A percentile compares a stretch with the other conserved stretches of the same genome.
Evolutionary conservation across 2,113 vertebrate genomes (phyloP).

Genomic region (Crotalus viridis): DNA sequence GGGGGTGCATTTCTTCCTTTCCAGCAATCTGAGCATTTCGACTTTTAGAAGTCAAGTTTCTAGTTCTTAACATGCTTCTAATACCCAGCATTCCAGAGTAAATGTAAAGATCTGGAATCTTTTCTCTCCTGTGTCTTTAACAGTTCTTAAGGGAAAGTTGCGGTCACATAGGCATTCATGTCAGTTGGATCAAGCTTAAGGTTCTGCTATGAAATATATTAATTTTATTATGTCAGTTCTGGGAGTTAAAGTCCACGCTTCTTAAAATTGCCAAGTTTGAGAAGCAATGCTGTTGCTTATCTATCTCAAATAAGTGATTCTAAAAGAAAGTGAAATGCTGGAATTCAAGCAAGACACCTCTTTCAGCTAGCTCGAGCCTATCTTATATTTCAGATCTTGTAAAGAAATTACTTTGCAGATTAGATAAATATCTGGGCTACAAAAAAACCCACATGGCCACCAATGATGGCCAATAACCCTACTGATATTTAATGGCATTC

Average conservation of each 20-base stretch:
- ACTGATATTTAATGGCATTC: not conserved
- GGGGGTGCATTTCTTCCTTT: not conserved
- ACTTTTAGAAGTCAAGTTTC: not conserved
- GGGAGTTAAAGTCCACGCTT: not conserved
- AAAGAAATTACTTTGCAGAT: not conserved
- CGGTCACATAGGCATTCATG: not conserved
- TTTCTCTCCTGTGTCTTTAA: not conserved
- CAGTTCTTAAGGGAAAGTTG: not conserved
- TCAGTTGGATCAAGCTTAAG: not conserved
- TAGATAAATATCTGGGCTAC: not conserved
- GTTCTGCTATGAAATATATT: not conserved
- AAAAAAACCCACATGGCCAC: not conserved
- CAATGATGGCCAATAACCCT: not conserved
- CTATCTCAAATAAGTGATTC: not conserved
- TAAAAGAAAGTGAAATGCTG: not conserved
- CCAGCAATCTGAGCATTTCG: not conserved
- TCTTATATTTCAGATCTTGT: not conserved
- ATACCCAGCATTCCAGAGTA: not conserved
- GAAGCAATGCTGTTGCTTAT: not conserved
- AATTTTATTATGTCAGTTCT: not conserved
- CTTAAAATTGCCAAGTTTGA: not conserved
- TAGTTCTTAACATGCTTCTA: not conserved
- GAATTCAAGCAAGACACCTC: not conserved
- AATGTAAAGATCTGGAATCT: not conserved
- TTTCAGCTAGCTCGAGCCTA: not conserved